Evolutionary conservation across 2,888 invertebrate genomes (phyloP).

Genomic region (Drosophila anomalata): DNA sequence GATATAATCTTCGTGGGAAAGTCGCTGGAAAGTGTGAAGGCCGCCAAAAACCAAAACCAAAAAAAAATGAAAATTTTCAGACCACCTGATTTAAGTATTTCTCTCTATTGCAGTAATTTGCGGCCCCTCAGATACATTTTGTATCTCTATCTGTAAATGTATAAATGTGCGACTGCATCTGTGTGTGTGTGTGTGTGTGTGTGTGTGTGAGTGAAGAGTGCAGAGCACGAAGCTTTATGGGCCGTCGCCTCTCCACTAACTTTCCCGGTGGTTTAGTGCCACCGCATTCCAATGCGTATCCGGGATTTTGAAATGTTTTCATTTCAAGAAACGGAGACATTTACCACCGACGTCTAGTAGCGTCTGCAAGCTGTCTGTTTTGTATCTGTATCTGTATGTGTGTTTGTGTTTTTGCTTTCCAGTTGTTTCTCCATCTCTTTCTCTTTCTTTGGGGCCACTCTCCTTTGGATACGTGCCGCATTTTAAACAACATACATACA

Average conservation of each 20-base stretch:
- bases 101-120: slow-evolving; percentile 41
- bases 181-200: slow-evolving; percentile 19
- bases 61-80: slow-evolving; percentile 7
- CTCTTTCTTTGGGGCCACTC: slow-evolving; percentile 44
- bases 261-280: slow-evolving; percentile 39
- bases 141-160: slow-evolving; percentile 24
- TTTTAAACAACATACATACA: slow-evolving; percentile 52
- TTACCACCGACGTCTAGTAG: slow-evolving; percentile 55
- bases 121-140: slow-evolving; percentile 13
- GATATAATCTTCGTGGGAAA: slow-evolving; percentile 46
- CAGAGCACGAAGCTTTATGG: slow-evolving; percentile 64
- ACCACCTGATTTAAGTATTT: slow-evolving; percentile 28
- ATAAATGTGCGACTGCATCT: slow-evolving; percentile 11
- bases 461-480: slow-evolving; percentile 70
- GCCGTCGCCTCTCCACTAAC: slow-evolving; percentile 28
- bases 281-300: slow-evolving; percentile 79
- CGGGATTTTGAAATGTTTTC: slow-evolving; percentile 81
- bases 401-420: slow-evolving; percentile 15
- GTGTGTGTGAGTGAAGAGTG: slow-evolving; percentile 46
- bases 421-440: slow-evolving; percentile 13
- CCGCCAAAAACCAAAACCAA: slow-evolving; percentile 35
- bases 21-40: slow-evolving; percentile 56
- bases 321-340: slow-evolving; percentile 66
- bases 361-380: slow-evolving; percentile 53
- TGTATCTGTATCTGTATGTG: slow-evolving; percentile 48